These are phyloP conservation scores for Leptosomus discolor DNA, from an alignment of 2,113 vertebrate species.

Conservation along the genomic window DNA sequence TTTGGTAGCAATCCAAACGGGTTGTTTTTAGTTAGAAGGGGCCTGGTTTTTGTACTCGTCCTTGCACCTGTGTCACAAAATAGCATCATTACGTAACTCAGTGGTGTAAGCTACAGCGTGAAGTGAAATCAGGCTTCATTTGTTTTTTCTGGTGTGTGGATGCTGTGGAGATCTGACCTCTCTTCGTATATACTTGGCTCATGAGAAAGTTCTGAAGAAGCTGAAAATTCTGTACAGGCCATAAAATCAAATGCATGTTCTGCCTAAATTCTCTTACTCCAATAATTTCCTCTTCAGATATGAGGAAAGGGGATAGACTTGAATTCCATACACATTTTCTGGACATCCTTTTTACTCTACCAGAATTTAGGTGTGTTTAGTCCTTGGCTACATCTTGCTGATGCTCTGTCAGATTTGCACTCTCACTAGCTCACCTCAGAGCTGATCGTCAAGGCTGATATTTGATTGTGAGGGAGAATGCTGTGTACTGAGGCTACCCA, in stretches of 20 bases:
- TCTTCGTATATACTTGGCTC: background rate
- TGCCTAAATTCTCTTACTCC: conserved; percentile 23
- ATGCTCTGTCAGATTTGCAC: background rate
- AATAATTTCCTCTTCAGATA: background rate
- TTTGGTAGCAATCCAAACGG: background rate
- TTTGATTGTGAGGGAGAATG: background rate
- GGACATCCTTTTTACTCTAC: conserved; percentile 7
- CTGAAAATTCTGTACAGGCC: background rate
- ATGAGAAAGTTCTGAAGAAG: conserved; percentile 7
- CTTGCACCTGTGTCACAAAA: background rate
- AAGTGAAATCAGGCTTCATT: background rate
- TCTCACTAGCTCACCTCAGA: background rate
- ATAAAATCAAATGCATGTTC: background rate
- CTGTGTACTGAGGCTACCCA: background rate
- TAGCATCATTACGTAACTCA: background rate
- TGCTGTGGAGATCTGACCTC: conserved; percentile 3
- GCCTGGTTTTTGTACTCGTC: background rate
- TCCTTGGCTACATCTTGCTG: conserved; percentile 18
- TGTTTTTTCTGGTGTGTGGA: background rate
- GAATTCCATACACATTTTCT: conserved; percentile 1
- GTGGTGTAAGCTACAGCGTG: background rate
- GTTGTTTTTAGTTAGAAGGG: background rate
- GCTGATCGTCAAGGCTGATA: background rate
- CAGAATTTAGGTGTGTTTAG: background rate
- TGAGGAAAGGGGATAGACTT: background rate